phyloP scores from a whole-genome alignment of 1,140 invertebrate genomes.

The Neodiprion pinetum region DNA sequence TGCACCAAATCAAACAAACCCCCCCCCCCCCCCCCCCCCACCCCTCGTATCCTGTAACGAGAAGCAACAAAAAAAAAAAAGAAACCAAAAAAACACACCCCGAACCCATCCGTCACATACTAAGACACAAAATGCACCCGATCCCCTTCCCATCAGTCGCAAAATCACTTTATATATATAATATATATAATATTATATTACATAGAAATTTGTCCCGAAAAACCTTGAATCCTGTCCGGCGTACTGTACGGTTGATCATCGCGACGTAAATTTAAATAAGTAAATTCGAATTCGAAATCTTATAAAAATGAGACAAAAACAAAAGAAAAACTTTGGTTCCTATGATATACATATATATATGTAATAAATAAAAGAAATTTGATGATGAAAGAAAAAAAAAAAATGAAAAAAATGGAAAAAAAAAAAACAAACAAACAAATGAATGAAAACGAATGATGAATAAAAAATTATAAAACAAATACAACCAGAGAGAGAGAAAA shows the following conservation, averaged over 20 bases:
- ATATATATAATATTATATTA: too few species aligned
- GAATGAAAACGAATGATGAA: conserved; percentile 23
- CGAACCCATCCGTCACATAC: too few species aligned
- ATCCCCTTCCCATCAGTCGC: conserved; percentile 6
- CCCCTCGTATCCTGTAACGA: conserved; percentile 16
- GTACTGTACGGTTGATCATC: background rate
- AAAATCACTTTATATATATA: too few species aligned
- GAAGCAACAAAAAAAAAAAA: too few species aligned
- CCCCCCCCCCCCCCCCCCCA: conserved; percentile 23
- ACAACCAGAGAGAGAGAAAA: conserved; percentile 18
- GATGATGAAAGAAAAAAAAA: conserved; percentile 9
- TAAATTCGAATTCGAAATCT: too few species aligned
- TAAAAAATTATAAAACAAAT: conserved; percentile 20
- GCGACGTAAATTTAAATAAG: too few species aligned
- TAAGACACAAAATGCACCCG: background rate
- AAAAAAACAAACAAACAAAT: background rate
- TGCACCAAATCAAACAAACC: conserved; percentile 19
- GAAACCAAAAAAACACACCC: too few species aligned
- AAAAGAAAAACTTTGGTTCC: too few species aligned
- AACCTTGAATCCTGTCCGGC: background rate
- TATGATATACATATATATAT: too few species aligned
- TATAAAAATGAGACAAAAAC: too few species aligned
- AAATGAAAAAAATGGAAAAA: conserved; percentile 10
- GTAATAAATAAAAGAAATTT: too few species aligned
- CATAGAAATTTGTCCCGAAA: too few species aligned